Conservation (phyloP, 2,113 vertebrate genomes). For the Mus pahari region DNA sequence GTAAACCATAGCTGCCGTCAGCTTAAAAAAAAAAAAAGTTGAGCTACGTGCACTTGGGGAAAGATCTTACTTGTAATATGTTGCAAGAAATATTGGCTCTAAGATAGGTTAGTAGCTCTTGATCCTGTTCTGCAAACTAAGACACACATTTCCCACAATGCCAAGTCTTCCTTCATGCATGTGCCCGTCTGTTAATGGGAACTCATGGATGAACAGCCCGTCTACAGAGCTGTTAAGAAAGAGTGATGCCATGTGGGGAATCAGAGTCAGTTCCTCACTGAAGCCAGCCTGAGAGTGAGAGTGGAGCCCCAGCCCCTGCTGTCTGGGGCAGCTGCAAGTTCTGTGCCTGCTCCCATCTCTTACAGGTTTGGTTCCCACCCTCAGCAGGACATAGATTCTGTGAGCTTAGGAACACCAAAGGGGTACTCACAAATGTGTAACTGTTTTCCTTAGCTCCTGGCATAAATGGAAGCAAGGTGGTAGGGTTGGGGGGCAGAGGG, state of each 20-base stretch:
- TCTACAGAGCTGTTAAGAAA: not conserved
- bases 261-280: not conserved
- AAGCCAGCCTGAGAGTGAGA: not conserved
- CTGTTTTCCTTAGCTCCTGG: constrained; percentile 85
- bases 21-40: not conserved
- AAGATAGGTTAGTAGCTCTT: not conserved
- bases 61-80: constrained; percentile 6
- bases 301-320: not conserved
- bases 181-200: not conserved
- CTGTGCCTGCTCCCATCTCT: not conserved
- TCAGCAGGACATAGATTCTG: constrained; percentile 65
- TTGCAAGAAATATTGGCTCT: not conserved
- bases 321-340: not conserved
- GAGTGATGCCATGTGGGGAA: rapidly evolving
- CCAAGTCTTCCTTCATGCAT: not conserved
- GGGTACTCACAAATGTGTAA: constrained; percentile 79
- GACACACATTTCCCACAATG: not conserved
- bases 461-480: constrained; percentile 81
- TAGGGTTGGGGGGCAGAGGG: rapidly evolving
- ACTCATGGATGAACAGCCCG: not conserved
- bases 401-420: constrained; percentile 73
- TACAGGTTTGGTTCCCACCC: constrained; percentile 48
- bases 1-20: constrained; percentile 16
- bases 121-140: not conserved
- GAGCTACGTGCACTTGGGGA: constrained; percentile 17